Base-by-base conservation (phyloP, 2,888 invertebrate genomes). In the Trichacis sp. region DNA sequence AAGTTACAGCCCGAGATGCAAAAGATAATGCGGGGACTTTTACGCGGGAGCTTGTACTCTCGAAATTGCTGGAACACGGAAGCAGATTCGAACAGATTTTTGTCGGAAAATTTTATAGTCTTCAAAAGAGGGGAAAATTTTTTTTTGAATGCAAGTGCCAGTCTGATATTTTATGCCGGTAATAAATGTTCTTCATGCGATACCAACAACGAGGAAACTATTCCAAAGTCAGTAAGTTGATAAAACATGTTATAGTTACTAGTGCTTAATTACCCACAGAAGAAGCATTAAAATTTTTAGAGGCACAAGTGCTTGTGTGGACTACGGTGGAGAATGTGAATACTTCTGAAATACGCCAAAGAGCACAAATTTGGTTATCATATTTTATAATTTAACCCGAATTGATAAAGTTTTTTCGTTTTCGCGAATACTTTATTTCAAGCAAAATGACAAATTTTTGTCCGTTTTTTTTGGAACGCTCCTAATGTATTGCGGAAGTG, bases 1-100 rank as follows among this genome's bases (percentile, higher is more conserved):
- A 46, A 59, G 48, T 60, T 48, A 50, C 47, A 63, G 24, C 43
- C 42, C 29, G 40, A 60, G 54, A 64, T 56, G 64, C 55, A 52
- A n/a, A n/a, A n/a, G 55, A 60, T 60, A 56, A 56, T 59, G 48
- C 42, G 18, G 49, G 36, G 47, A 17, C 54, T 51, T 55, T 64
- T 60, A 60, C 64, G 47, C 45, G 30, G 52, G 53, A 33, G 53
- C 48, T 59, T 48, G 40, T 48, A 54, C 43, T 51, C 54, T 20
- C 43, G 46, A 48, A 59, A 53, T 59, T 53, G 48, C 48, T 59
- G 42, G 36, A 19, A 36, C 49, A 30, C 49, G 49, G 49, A 49
- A 49, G 49, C 33, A 4, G 19, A 49, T 38, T 36, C 33, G 18
- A 30, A 17, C 15, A 33, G n/a, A n/a, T n/a, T n/a, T n/a, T n/a